Conservation (phyloP, 2,888 invertebrate species). For the Stenichneumon culpator region DNA sequence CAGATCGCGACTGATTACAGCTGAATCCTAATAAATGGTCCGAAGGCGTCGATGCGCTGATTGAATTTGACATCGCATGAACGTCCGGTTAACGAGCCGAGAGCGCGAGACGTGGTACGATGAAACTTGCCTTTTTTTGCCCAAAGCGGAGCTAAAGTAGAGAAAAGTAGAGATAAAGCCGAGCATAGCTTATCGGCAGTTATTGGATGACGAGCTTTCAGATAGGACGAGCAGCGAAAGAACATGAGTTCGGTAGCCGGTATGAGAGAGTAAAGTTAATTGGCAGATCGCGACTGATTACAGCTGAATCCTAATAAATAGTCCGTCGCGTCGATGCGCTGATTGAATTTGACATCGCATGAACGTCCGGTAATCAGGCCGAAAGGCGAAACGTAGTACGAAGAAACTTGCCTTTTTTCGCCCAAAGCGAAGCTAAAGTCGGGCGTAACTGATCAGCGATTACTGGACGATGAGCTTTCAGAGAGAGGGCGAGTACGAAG, state of each 20-base stretch:
- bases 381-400: not conserved
- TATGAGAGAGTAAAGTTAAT: too few relatives aligned
- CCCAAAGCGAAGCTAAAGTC: not conserved
- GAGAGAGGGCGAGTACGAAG: not conserved
- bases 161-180: too few relatives aligned
- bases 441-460: not conserved
- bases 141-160: not conserved
- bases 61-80: slow-evolving; percentile 64
- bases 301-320: slow-evolving; percentile 54
- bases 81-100: slow-evolving; percentile 16
- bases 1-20: slow-evolving; percentile 49
- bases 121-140: slow-evolving; percentile 7
- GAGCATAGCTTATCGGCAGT: too few relatives aligned
- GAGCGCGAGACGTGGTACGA: not conserved
- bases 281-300: slow-evolving; percentile 40
- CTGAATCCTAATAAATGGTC: slow-evolving; percentile 52
- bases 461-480: slow-evolving; percentile 13
- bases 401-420: slow-evolving; percentile 8
- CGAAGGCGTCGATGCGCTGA: slow-evolving; percentile 59
- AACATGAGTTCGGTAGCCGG: too few relatives aligned
- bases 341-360: slow-evolving; percentile 62
- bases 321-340: slow-evolving; percentile 58
- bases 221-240: too few relatives aligned
- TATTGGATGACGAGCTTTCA: too few relatives aligned
- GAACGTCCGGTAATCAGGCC: slow-evolving; percentile 35